Evolutionary conservation across 1,140 invertebrate species (phyloP), one percentile per base, ranked within the genome.

Genomic region (Thrips palmi): DNA sequence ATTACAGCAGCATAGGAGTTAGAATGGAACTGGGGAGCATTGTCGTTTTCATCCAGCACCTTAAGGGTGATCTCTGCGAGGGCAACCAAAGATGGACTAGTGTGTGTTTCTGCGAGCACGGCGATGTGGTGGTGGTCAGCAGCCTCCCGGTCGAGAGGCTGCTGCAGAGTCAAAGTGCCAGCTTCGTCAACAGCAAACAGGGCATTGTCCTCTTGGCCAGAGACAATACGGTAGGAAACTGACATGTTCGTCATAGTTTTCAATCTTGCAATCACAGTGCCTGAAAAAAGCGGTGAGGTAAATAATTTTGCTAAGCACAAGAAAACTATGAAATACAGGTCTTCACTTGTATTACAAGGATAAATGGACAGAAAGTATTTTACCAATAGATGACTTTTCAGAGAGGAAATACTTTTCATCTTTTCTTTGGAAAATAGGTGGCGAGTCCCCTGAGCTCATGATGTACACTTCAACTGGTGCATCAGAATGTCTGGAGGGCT

Each of bases 31-130:
- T 68, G 62, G 0, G 89, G 89, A 18, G 71, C 64, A 53, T 92
- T 81, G 57, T 94, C 88, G 55, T 96, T 93, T 44, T 85, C 79
- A 55, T 96, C 87, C 30, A 83, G 59, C 18, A 94, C 74, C 48
- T 79, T 74, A 23, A 93, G 63, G 2, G 68, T 63, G 40, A 91
- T 74, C 54, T 77, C 70, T n/a, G 73, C 68, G 32, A 83, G 64
- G 0, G 74, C 68, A 12, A 70, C 77, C 3, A 83, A 56, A 4
- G 75, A 67, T 19, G 82, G 80, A 45, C 70, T 72, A 2, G 76
- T 77, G 40, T 74, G 65, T 1, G 81, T 83, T 50, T 85, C 70
- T n/a, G 81, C 83, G 11, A 78, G 60, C 2, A 92, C 70, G 1
- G 75, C 77, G 28, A 93, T 73, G 30, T 77, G 54, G 53, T 92